phyloP scores from a whole-genome alignment of 2,888 invertebrate genomes.

The Psylliodes chrysocephalus region DNA sequence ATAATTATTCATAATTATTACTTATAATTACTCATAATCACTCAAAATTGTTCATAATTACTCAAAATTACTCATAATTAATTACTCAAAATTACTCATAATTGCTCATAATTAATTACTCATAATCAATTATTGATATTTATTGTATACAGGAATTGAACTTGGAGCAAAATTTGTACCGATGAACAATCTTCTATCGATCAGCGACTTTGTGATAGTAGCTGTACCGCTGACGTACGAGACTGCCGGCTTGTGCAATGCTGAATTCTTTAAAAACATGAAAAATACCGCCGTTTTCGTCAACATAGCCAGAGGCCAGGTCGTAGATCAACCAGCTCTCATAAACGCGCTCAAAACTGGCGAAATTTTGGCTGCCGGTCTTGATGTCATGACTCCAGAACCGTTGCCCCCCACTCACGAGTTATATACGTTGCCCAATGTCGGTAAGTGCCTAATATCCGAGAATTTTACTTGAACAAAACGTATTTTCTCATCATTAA shows the following conservation, averaged over 20 bases:
- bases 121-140: no score
- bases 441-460: conserved; percentile 80
- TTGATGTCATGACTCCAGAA: conserved; percentile 93
- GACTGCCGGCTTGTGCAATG: conserved; percentile 77
- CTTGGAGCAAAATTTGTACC: conserved; percentile 73
- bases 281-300: conserved; percentile 79
- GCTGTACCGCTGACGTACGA: conserved; percentile 75
- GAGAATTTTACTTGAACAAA: no score
- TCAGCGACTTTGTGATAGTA: conserved; percentile 81
- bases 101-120: no score
- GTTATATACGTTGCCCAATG: conserved; percentile 82
- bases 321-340: conserved; percentile 85
- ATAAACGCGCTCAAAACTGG: conserved; percentile 79
- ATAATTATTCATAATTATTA: no score
- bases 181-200: no score
- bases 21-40: no score
- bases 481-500: no score
- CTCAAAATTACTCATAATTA: no score
- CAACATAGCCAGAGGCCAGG: conserved; percentile 79
- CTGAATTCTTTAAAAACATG: conserved; percentile 76
- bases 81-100: no score
- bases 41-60: no score
- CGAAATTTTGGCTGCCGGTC: conserved; percentile 85
- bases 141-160: conserved; percentile 55
- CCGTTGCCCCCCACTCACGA: conserved; percentile 85